These are phyloP conservation scores for Piaya cayana DNA, from an alignment of 2,113 vertebrate genomes.

Conservation along the genomic window DNA sequence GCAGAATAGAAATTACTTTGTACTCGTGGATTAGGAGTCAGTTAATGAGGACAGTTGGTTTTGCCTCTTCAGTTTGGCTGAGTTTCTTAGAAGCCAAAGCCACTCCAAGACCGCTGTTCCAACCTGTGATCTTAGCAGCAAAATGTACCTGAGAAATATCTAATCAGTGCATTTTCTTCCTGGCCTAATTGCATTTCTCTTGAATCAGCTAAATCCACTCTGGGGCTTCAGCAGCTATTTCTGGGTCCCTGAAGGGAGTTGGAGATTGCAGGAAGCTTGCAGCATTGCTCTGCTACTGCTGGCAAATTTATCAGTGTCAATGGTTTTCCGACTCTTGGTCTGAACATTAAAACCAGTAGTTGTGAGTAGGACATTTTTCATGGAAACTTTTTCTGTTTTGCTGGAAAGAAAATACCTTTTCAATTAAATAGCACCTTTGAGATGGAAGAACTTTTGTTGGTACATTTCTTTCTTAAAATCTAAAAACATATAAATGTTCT, in stretches of 20 bases:
- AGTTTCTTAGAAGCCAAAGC: background rate
- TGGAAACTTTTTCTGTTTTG: background rate
- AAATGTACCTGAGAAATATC: background rate
- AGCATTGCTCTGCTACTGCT: constrained; percentile 17
- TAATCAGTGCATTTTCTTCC: constrained; percentile 11
- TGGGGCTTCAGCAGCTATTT: constrained; percentile 1
- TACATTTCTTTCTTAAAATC: background rate
- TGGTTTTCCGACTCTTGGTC: constrained; percentile 7
- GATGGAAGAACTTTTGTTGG: background rate
- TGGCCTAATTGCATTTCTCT: constrained; percentile 23
- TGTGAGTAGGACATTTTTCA: background rate
- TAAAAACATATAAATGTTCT: background rate
- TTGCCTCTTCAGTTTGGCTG: background rate
- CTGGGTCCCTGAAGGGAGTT: constrained; percentile 29
- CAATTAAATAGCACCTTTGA: background rate
- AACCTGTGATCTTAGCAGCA: constrained; percentile 5
- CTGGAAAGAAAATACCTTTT: background rate
- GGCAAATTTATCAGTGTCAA: constrained; percentile 44
- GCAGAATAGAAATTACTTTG: background rate
- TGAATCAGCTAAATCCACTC: background rate
- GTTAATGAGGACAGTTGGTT: constrained; percentile 24
- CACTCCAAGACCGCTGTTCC: background rate
- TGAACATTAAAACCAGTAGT: background rate
- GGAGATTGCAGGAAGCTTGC: constrained; percentile 42
- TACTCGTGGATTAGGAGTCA: constrained; percentile 2